These are phyloP conservation scores for Chroicocephalus ridibundus DNA, from an alignment of 2,113 vertebrate species.

Conservation along the genomic window DNA sequence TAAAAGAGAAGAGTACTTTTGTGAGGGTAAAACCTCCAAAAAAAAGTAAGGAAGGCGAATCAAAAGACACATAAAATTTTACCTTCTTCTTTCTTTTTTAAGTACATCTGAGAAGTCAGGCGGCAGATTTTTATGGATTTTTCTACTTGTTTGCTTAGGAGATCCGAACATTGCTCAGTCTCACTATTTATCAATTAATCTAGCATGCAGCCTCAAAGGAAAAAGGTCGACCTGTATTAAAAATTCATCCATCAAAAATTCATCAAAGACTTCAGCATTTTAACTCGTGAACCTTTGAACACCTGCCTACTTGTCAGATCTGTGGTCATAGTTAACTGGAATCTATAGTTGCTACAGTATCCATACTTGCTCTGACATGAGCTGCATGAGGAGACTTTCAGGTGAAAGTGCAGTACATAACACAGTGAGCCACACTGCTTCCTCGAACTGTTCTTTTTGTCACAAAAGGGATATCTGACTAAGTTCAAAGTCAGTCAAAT, in stretches of 20 bases:
- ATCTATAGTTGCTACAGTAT: conserved; percentile 69
- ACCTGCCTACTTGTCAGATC: conserved; percentile 77
- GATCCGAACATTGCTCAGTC: conserved; percentile 69
- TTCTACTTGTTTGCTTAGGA: conserved; percentile 79
- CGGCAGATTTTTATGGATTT: conserved; percentile 74
- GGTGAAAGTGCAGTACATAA: conserved; percentile 22
- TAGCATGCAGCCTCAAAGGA: conserved; percentile 77
- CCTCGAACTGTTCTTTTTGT: conserved; percentile 4
- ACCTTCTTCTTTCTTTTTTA: conserved; percentile 57
- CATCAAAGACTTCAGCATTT: conserved; percentile 81
- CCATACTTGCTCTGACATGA: conserved; percentile 57
- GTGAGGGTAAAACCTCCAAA: not conserved
- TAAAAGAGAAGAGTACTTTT: not conserved
- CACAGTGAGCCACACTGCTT: not conserved
- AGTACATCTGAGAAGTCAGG: conserved; percentile 70
- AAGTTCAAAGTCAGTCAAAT: conserved; percentile 47
- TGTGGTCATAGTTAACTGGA: conserved; percentile 73
- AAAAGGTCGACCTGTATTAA: conserved; percentile 78
- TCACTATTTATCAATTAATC: conserved; percentile 85
- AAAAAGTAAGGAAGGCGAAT: not conserved
- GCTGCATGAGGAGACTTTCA: conserved; percentile 43
- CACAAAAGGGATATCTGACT: not conserved
- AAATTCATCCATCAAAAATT: conserved; percentile 85
- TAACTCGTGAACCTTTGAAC: conserved; percentile 82
- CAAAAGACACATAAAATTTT: conserved; percentile 64